phyloP scores from a whole-genome alignment of 1,140 invertebrate species.

The Marisa cornuarietis region DNA sequence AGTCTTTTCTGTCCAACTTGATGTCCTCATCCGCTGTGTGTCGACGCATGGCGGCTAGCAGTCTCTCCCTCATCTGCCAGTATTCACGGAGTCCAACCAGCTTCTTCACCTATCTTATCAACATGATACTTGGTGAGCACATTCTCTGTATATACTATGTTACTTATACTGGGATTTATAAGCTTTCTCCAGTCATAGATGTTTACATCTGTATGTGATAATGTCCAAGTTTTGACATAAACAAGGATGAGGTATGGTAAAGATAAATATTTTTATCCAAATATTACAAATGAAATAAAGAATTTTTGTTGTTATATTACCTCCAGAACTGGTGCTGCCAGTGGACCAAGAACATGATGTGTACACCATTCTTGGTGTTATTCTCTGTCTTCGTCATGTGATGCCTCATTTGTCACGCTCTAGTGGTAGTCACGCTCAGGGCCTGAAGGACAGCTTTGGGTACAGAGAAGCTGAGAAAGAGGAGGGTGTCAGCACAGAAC shows the following conservation, averaged over 20 bases:
- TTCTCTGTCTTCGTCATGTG: slow-evolving; percentile 74
- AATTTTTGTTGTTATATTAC: slow-evolving; percentile 24
- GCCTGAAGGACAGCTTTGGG: slow-evolving; percentile 66
- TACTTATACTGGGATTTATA: too few species aligned
- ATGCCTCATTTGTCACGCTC: slow-evolving; percentile 69
- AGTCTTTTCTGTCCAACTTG: slow-evolving; percentile 75
- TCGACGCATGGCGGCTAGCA: slow-evolving; percentile 74
- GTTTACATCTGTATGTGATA: too few species aligned
- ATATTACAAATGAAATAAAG: not conserved
- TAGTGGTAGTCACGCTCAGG: slow-evolving; percentile 34
- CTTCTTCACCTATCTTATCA: slow-evolving; percentile 73
- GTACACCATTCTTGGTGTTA: slow-evolving; percentile 72
- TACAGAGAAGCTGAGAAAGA: slow-evolving; percentile 55
- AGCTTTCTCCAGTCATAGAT: too few species aligned
- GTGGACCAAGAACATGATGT: slow-evolving; percentile 69
- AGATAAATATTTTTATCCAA: too few species aligned
- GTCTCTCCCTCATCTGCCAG: slow-evolving; percentile 74
- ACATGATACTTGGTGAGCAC: slow-evolving; percentile 64
- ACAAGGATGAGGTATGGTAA: too few species aligned
- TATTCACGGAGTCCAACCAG: slow-evolving; percentile 73
- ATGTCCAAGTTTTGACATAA: too few species aligned
- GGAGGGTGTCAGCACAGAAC: slow-evolving; percentile 53
- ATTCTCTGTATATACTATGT: not conserved
- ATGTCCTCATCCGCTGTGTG: slow-evolving; percentile 71
- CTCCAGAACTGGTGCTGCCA: slow-evolving; percentile 70